Base-by-base conservation (phyloP, 2,888 invertebrate genomes). In the Fragum sueziense region DNA sequence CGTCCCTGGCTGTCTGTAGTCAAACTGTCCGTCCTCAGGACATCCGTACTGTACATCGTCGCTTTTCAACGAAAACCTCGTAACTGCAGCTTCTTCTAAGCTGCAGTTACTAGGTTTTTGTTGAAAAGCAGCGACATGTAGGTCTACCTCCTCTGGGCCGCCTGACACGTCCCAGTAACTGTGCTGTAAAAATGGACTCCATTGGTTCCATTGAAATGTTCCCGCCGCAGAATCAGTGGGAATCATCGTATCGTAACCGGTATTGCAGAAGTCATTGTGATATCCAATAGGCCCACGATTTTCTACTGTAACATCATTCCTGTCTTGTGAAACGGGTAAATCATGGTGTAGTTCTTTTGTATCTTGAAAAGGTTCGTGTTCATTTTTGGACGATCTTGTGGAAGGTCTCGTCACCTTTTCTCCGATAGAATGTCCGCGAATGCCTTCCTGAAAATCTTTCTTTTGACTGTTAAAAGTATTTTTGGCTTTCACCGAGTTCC, bases 81-180 rank as follows among this genome's bases (percentile, higher is more conserved):
- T 25, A 6, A 65, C 41, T 9, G 22, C 41, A 20, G 3, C 17
- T 14, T 47, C 47, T n/a, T 2, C 47, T 9, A n/a, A n/a, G n/a
- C 47, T 14, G 14, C 7, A 2, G 25, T 69, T 74, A 69, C 74
- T 69, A 14, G 69, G 61, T 47, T 74, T 69, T 47, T 22, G 34
- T 22, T 57, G 61, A 14, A 61, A 14, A 3, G 33, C 6, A n/a
- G n/a, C n/a, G n/a, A n/a, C n/a, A n/a, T n/a, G n/a, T 14, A 2
- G 54, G n/a, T 6, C 54, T 2, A 11, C 25, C 22, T 22, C 25
- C 4, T 25, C 54, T 41, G 41, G 41, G 20, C 47, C 47, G 17
- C 7, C 47, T n/a, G n/a, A n/a, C n/a, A n/a, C n/a, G n/a, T n/a
- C n/a, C n/a, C n/a, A n/a, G n/a, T n/a, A n/a, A n/a, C n/a, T n/a